Evolutionary conservation across 2,797 vertebrate genomes (phyloP).

Genomic region (Helarctos malayanus): DNA sequence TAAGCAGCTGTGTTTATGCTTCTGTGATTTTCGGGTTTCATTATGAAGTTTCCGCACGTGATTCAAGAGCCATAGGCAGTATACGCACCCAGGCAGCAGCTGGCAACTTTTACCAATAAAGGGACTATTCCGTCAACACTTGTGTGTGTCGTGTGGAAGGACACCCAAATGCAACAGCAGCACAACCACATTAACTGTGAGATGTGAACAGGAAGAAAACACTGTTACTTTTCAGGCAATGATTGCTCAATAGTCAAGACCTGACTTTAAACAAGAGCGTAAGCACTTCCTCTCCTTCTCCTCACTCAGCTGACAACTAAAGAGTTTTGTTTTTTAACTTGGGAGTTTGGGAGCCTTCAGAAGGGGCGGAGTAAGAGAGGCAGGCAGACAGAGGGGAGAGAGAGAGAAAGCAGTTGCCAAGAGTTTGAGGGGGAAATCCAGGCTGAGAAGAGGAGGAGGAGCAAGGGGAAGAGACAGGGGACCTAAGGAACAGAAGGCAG

Average conservation of each 20-base stretch:
- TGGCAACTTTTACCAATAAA: constrained; percentile 81
- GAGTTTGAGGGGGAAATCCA: not conserved
- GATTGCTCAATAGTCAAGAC: not conserved
- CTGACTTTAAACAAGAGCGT: not conserved
- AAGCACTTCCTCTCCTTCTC: not conserved
- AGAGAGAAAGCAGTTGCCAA: not conserved
- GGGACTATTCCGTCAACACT: constrained; percentile 71
- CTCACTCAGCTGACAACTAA: not conserved
- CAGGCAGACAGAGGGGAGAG: not conserved
- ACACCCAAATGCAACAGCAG: not conserved
- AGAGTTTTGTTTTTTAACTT: not conserved
- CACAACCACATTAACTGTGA: not conserved
- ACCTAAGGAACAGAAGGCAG: not conserved
- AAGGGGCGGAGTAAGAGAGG: not conserved
- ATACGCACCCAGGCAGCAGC: constrained; percentile 75
- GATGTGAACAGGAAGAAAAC: not conserved
- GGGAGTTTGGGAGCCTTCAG: not conserved
- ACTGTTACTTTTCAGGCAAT: not conserved
- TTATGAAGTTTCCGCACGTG: constrained; percentile 84
- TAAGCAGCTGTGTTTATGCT: constrained; percentile 87
- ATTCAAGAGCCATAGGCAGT: constrained; percentile 76
- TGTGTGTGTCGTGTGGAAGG: not conserved
- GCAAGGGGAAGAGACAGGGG: not conserved
- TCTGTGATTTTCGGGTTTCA: constrained; percentile 83
- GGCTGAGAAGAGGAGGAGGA: not conserved